Evolutionary conservation across 2,888 invertebrate species (phyloP), one percentile per base, ranked within the genome.

Genomic region (Scaptomyza tumidula): DNA sequence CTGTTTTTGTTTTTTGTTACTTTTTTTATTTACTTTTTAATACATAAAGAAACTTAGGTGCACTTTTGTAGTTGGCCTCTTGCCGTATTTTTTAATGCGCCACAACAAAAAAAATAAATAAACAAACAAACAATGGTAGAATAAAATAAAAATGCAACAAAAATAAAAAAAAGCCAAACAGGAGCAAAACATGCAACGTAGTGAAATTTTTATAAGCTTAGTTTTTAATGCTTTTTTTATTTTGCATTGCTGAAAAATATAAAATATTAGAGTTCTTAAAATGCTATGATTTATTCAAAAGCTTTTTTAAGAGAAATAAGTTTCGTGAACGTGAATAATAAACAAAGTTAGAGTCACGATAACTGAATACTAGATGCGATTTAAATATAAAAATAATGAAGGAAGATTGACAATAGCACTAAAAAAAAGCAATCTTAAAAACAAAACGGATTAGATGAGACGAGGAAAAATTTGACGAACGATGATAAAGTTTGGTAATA

Each of bases 51-150:
- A 82, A 69, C 83, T 82, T 79, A 83, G 83, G 86, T 87, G 88
- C 86, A 87, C 88, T 83, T 88, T 70, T 74, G 82, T 65, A 85
- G 69, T 72, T 85, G 62, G 67, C 69, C 75, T 75, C 83, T 75
- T 75, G 65, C 59, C 52, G 55, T 60, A 62, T 43, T 68, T 74
- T 80, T 68, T 85, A 78, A 79, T 82, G 63, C 63, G 39, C 71
- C 48, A 52, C 58, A 55, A 58, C 53, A 60, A 44, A 46, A 58
- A 58, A 50, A 65, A 39, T 7, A 50, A 58, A 49, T n/a, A n/a
- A 60, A 41, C 49, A 49, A 58, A 50, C 3, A 63, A 41, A 41
- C 41, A 41, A 41, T 41, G 48, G 49, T 13, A 16, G 10, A 60
- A 41, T 31, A 41, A 63, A 56, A 58, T 37, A 67, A 63, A 55